Conservation (phyloP, 2,888 invertebrate genomes). For the Coelogynopora nodosa region DNA sequence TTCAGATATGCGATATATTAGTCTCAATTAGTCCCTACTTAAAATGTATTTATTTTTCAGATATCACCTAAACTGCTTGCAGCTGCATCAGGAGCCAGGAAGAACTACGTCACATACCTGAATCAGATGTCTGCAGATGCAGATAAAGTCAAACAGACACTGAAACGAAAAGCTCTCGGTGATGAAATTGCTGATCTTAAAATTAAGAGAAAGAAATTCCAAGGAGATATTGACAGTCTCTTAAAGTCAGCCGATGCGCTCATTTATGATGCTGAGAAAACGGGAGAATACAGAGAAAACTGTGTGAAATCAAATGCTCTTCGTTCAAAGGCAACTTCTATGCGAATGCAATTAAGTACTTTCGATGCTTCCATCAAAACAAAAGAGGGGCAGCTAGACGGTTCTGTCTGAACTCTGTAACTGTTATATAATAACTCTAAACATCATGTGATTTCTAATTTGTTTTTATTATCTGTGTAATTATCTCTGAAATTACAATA, state of each 20-base stretch:
- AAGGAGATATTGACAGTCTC: slow-evolving; percentile 31
- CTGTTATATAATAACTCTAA: slow-evolving; percentile 31
- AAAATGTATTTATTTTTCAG: slow-evolving; percentile 31
- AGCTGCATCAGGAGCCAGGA: slow-evolving; percentile 31
- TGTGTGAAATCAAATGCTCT: slow-evolving; percentile 18
- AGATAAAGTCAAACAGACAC: slow-evolving; percentile 31
- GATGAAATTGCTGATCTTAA: slow-evolving; percentile 24
- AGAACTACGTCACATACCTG: slow-evolving; percentile 23
- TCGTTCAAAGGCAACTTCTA: slow-evolving; percentile 22
- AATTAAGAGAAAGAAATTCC: slow-evolving; percentile 27
- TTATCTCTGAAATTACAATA: slow-evolving; percentile 28
- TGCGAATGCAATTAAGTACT: slow-evolving; percentile 28
- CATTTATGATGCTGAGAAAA: slow-evolving; percentile 24
- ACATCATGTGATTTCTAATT: slow-evolving; percentile 28
- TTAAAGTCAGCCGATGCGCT: slow-evolving; percentile 24
- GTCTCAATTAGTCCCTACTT: slow-evolving; percentile 22
- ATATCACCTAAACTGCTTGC: slow-evolving; percentile 21
- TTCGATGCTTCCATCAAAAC: slow-evolving; percentile 28
- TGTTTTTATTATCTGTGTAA: slow-evolving; percentile 31
- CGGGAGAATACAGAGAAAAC: slow-evolving; percentile 10
- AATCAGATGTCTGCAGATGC: slow-evolving; percentile 27
- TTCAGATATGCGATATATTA: slow-evolving; percentile 28
- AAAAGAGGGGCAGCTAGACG: slow-evolving; percentile 17
- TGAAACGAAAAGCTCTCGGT: slow-evolving; percentile 28
- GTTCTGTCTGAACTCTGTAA: slow-evolving; percentile 31